phyloP scores from a whole-genome alignment of 2,113 vertebrate genomes.

The Microtus oregoni region DNA sequence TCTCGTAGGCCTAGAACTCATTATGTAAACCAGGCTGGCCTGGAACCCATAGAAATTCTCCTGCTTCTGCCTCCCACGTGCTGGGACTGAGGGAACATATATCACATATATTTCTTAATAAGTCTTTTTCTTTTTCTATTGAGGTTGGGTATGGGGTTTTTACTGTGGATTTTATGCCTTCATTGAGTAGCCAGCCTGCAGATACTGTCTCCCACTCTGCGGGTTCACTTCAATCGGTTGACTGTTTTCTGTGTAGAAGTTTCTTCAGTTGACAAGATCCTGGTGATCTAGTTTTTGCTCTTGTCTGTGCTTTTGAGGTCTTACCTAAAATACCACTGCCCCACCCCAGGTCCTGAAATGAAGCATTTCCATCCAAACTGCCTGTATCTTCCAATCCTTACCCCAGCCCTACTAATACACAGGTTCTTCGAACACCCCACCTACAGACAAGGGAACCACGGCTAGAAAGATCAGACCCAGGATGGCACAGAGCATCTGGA shows the following conservation, averaged over 20 bases:
- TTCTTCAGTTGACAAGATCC: neutral
- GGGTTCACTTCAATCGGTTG: neutral
- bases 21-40: neutral
- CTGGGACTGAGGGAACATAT: neutral
- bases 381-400: accelerated
- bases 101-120: neutral
- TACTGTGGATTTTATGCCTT: neutral
- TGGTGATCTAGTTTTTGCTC: neutral
- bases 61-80: neutral
- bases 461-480: neutral
- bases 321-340: neutral
- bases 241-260: neutral
- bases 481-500: neutral
- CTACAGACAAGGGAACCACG: neutral
- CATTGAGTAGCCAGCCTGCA: neutral
- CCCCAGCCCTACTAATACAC: neutral
- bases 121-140: neutral
- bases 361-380: neutral
- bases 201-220: neutral
- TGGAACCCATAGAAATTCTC: neutral
- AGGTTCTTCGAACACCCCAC: neutral
- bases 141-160: neutral
- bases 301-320: neutral
- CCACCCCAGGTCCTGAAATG: neutral
- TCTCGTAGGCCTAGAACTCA: neutral